Conservation (phyloP, 2,888 invertebrate species). For the Therioaphis trifolii region DNA sequence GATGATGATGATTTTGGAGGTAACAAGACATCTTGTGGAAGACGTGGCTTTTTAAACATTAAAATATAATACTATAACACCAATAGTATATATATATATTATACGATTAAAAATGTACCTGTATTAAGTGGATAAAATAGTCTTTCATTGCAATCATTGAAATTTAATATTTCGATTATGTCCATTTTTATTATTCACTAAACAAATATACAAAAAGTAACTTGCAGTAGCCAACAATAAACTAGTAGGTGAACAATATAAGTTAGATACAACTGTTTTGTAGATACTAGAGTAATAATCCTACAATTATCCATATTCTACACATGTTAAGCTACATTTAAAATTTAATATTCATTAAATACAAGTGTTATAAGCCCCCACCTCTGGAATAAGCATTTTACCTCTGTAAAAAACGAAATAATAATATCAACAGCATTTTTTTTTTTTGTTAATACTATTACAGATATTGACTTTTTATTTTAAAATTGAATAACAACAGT, state of each 20-base stretch:
- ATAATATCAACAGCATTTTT: neutral
- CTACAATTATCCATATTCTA: neutral
- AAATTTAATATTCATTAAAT: neutral
- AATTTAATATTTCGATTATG: neutral
- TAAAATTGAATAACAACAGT: neutral
- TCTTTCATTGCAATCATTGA: neutral
- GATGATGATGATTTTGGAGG: too few relatives aligned
- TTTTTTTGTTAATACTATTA: neutral
- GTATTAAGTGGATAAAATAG: neutral
- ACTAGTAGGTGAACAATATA: neutral
- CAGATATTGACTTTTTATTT: neutral
- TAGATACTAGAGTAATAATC: neutral
- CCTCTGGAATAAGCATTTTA: neutral
- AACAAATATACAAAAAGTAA: neutral
- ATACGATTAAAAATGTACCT: neutral
- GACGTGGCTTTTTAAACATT: too few relatives aligned
- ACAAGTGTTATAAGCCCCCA: constrained; percentile 5
- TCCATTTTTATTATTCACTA: neutral
- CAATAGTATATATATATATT: too few relatives aligned
- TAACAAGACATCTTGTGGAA: too few relatives aligned
- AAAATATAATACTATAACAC: too few relatives aligned
- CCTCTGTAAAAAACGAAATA: neutral
- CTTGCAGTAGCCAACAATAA: too few relatives aligned
- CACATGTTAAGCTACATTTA: neutral
- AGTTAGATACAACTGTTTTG: neutral